Base-by-base conservation (phyloP, 2,888 invertebrate species). In the Drosophila bunnanda region DNA sequence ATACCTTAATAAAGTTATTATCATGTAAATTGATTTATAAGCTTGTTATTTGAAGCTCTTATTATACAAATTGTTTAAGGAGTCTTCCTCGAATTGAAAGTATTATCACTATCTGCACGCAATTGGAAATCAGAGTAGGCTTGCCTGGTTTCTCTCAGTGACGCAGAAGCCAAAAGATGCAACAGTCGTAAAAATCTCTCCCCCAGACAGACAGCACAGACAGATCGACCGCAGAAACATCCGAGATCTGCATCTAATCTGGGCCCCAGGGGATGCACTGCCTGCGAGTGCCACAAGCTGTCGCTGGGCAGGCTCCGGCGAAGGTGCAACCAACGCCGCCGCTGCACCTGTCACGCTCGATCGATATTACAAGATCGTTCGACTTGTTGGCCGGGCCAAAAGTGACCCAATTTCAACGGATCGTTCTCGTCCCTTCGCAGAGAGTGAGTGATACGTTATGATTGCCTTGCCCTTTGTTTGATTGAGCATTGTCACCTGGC, bases 381-480 rank as follows among this genome's bases (percentile, higher is more conserved):
- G 68, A 36, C 57, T 44, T 44, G 56, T 43, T 54, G 65, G 56
- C 66, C 66, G 32, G 50, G 66, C 72, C 72, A 64, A 72, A 72
- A 72, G 56, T 72, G 72, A 72, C 72, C 72, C 73, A 73, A 73
- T 72, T 74, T 55, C 38, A 50, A 52, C 53, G 46, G 36, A 44
- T 39, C 57, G 10, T 36, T 38, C 39, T 36, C 36, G 39, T 56
- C 32, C 34, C 39, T 46, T 44, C 34, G 58, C 46, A 56, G 57
- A 48, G 43, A 84, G 76, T 75, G 88, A 77, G 76, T 75, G 88
- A 77, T 85, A 83, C 83, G 78, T 86, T 86, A 86, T 88, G 88
- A 85, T 82, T 77, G 61, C 79, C 54, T 62, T 52, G 68, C 53
- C 53, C 62, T 81, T 77, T 74, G 65, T 66, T 74, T 65, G 64